Percentiles rank a stretch among this genome's conserved stretches.
These are phyloP conservation scores for Drosophila kambysellisi DNA, from an alignment of 2,888 invertebrate genomes.

Conservation along the genomic window DNA sequence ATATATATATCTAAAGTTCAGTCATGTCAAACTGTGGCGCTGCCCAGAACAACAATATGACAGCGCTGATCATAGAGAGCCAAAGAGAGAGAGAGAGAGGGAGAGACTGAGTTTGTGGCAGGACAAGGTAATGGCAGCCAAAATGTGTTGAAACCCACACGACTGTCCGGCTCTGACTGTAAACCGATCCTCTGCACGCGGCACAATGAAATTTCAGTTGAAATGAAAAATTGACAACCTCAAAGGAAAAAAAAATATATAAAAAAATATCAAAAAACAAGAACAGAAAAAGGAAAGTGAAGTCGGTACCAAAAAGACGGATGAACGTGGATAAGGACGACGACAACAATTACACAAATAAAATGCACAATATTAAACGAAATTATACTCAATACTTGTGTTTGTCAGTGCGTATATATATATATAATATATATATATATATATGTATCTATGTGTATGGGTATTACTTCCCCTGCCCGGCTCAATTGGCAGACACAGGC, in stretches of 20 bases:
- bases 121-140: slow-evolving; percentile 27
- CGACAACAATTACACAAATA: slow-evolving; percentile 78
- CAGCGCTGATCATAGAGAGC: slow-evolving; percentile 35
- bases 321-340: slow-evolving; percentile 57
- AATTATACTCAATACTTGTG: slow-evolving; percentile 59
- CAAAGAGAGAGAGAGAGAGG: background rate
- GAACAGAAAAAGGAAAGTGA: slow-evolving; percentile 68
- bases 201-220: slow-evolving; percentile 66
- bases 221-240: slow-evolving; percentile 63
- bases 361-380: slow-evolving; percentile 78
- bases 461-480: slow-evolving; percentile 28
- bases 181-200: slow-evolving; percentile 60
- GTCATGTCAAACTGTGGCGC: slow-evolving; percentile 77
- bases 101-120: background rate
- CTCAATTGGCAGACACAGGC: slow-evolving; percentile 63
- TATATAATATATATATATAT: slow-evolving; percentile 5
- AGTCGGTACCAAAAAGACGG: slow-evolving; percentile 44
- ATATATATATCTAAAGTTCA: slow-evolving; percentile 37
- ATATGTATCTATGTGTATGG: background rate
- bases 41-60: slow-evolving; percentile 54
- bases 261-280: background rate
- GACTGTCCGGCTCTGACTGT: slow-evolving; percentile 39
- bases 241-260: background rate
- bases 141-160: slow-evolving; percentile 46
- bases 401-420: slow-evolving; percentile 11